A percentile compares a stretch with the other conserved stretches of the same genome.
Evolutionary conservation across 2,888 invertebrate genomes (phyloP).

Genomic region (Melinaea marsaeus): DNA sequence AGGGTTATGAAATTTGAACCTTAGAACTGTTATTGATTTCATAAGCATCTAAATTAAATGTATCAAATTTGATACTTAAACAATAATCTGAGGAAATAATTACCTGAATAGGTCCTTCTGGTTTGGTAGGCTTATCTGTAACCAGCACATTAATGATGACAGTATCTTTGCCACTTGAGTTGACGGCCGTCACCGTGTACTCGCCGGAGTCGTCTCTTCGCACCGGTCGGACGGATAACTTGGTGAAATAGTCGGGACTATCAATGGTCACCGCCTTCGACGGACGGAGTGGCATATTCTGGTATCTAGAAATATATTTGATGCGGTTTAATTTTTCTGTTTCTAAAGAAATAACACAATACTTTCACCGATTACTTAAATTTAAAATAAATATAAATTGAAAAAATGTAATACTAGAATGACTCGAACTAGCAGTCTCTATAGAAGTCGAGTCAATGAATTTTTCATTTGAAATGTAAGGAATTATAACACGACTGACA

Average conservation of each 20-base stretch:
- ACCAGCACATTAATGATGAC: slow-evolving; percentile 89
- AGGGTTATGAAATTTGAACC: too few relatives aligned
- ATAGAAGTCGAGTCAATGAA: too few relatives aligned
- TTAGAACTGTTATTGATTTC: neutral
- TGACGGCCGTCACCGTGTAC: slow-evolving; percentile 90
- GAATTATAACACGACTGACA: too few relatives aligned
- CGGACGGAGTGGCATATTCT: slow-evolving; percentile 84
- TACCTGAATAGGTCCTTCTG: slow-evolving; percentile 93
- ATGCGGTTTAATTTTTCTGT: too few relatives aligned
- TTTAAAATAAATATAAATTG: too few relatives aligned
- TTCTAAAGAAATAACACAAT: too few relatives aligned
- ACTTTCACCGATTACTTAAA: too few relatives aligned
- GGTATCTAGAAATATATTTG: slow-evolving; percentile 72
- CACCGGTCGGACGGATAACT: slow-evolving; percentile 88
- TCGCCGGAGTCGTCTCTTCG: slow-evolving; percentile 90
- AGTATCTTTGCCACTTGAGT: slow-evolving; percentile 91
- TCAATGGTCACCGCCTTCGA: slow-evolving; percentile 88
- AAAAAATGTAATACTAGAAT: too few relatives aligned
- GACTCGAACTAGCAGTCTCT: too few relatives aligned
- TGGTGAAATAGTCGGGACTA: slow-evolving; percentile 91
- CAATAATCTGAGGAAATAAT: slow-evolving; percentile 10
- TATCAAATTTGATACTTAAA: neutral
- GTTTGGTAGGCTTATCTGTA: slow-evolving; percentile 91
- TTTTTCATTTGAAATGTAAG: too few relatives aligned
- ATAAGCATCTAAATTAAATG: neutral